Evolutionary conservation across 2,888 invertebrate species (phyloP).

Genomic region (Leptopilina syphax): DNA sequence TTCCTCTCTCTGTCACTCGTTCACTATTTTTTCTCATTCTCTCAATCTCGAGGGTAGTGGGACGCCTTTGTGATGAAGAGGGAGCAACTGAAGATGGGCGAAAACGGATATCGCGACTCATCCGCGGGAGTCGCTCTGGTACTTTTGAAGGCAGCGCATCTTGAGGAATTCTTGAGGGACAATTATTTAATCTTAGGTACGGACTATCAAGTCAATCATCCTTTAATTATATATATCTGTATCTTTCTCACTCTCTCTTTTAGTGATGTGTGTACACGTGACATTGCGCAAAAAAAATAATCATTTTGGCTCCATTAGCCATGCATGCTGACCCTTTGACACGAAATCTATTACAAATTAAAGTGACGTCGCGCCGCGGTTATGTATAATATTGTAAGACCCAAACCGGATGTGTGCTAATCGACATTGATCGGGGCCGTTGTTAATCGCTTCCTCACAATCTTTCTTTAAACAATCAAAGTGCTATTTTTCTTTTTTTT

Average conservation of each 20-base stretch:
- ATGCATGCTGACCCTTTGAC: conserved; percentile 54
- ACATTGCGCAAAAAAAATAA: conserved; percentile 39
- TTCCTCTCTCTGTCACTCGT: conserved; percentile 47
- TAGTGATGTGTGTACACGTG: conserved; percentile 40
- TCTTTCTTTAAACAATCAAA: not conserved
- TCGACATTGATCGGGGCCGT: conserved; percentile 28
- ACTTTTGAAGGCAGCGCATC: conserved; percentile 74
- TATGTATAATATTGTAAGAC: conserved; percentile 20
- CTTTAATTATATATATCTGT: conserved; percentile 48
- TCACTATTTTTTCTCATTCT: conserved; percentile 46
- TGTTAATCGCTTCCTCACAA: not conserved
- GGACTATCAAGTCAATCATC: conserved; percentile 51
- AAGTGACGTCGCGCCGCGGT: conserved; percentile 38
- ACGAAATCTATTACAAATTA: conserved; percentile 40
- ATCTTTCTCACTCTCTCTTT: conserved; percentile 50
- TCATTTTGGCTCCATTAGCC: conserved; percentile 51
- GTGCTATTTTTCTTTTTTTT: not conserved
- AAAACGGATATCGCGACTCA: conserved; percentile 66
- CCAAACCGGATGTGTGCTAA: conserved; percentile 41
- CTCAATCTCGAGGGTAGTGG: conserved; percentile 54
- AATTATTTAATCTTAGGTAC: conserved; percentile 64
- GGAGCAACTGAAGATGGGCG: conserved; percentile 55
- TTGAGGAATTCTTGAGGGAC: conserved; percentile 65
- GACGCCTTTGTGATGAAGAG: conserved; percentile 52
- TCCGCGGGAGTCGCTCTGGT: conserved; percentile 73